phyloP scores from a whole-genome alignment of 2,888 invertebrate species.

The Tillus elongatus region DNA sequence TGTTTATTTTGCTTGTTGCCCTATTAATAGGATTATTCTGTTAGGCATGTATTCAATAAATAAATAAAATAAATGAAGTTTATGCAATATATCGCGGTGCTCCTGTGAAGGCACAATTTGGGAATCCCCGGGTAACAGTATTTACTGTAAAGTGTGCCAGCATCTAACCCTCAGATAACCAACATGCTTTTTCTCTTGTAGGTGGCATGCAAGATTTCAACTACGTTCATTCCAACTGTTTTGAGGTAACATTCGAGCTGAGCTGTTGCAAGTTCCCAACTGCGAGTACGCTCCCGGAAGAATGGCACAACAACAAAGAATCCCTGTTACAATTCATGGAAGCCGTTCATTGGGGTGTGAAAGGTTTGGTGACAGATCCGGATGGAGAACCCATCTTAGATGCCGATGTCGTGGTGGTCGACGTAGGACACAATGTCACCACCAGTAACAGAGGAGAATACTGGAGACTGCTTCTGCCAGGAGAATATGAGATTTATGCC shows the following conservation, averaged over 20 bases:
- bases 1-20: no score
- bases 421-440: conserved; percentile 70
- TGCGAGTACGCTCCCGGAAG: conserved; percentile 56
- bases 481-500: conserved; percentile 68
- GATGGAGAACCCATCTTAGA: conserved; percentile 55
- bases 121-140: no score
- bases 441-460: conserved; percentile 80
- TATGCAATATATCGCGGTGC: no score
- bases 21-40: no score
- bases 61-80: no score
- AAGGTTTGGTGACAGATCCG: conserved; percentile 57
- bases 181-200: no score
- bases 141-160: no score
- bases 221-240: conserved; percentile 89
- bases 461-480: conserved; percentile 89
- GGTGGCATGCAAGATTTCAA: conserved; percentile 99
- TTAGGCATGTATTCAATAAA: no score
- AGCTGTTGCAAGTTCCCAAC: conserved; percentile 91
- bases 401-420: conserved; percentile 67
- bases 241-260: conserved; percentile 93
- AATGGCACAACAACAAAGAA: conserved; percentile 83
- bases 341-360: conserved; percentile 63
- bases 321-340: conserved; percentile 78
- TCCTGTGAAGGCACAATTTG: no score
- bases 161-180: no score